Evolutionary conservation across 2,888 invertebrate genomes (phyloP).

Genomic region (Andrena marginata): DNA sequence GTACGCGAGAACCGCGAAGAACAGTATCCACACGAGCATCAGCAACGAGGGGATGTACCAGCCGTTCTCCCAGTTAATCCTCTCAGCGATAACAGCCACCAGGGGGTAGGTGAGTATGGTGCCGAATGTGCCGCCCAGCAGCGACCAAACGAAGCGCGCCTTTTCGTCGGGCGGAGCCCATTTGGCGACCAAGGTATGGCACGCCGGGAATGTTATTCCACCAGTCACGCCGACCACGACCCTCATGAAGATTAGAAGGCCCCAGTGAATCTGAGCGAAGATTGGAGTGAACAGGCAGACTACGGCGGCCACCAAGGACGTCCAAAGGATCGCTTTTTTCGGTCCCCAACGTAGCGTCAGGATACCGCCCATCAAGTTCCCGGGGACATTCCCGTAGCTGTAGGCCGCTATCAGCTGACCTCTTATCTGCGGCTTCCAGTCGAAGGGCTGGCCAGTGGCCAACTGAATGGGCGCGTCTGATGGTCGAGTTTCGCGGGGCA

Average conservation of each 20-base stretch:
- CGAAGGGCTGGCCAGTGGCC: slow-evolving; percentile 71
- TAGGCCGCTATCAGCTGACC: slow-evolving; percentile 80
- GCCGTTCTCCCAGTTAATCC: slow-evolving; percentile 89
- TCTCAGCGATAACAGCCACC: slow-evolving; percentile 88
- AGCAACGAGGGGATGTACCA: slow-evolving; percentile 89
- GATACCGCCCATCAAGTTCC: slow-evolving; percentile 79
- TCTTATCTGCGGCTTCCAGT: slow-evolving; percentile 72
- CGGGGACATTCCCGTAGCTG: slow-evolving; percentile 79
- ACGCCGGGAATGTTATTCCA: slow-evolving; percentile 88
- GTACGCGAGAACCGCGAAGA: slow-evolving; percentile 89
- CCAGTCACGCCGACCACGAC: slow-evolving; percentile 78
- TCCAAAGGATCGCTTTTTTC: slow-evolving; percentile 76
- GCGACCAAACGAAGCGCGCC: slow-evolving; percentile 90
- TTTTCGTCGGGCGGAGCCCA: slow-evolving; percentile 92
- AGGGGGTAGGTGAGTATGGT: slow-evolving; percentile 90
- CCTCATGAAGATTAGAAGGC: slow-evolving; percentile 67
- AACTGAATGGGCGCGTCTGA: slow-evolving; percentile 32
- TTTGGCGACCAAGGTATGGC: slow-evolving; percentile 89
- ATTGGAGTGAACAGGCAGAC: slow-evolving; percentile 75
- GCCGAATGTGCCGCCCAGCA: slow-evolving; percentile 91
- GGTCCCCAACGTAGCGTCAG: slow-evolving; percentile 77
- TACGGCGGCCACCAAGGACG: slow-evolving; percentile 72
- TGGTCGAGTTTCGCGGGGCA: neutral
- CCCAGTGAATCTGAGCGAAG: slow-evolving; percentile 78
- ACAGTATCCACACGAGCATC: slow-evolving; percentile 86